These are phyloP conservation scores for Coelinius sp. DNA, from an alignment of 2,888 invertebrate species.

Conservation along the genomic window DNA sequence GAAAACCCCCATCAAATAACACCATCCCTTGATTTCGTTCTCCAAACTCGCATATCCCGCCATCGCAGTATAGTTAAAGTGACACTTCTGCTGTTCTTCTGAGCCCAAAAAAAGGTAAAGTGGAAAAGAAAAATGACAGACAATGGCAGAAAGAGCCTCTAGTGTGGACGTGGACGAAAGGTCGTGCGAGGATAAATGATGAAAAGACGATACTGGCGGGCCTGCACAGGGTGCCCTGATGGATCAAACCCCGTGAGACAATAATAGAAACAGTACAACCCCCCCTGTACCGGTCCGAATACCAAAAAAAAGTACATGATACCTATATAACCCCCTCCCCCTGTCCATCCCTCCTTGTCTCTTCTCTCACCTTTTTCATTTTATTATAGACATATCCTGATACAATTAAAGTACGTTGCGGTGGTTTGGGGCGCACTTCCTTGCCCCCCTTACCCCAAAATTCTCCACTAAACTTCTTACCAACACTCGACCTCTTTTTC, in stretches of 20 bases:
- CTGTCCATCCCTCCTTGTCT: too few relatives aligned
- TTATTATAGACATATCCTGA: constrained; percentile 46
- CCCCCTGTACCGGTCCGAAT: constrained; percentile 58
- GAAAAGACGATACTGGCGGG: constrained; percentile 39
- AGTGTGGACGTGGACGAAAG: constrained; percentile 16
- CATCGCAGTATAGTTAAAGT: not conserved
- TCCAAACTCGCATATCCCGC: not conserved
- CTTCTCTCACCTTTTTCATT: constrained; percentile 29
- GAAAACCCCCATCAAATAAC: not conserved
- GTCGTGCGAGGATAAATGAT: constrained; percentile 38
- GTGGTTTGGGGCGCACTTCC: constrained; percentile 50
- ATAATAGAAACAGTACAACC: constrained; percentile 68
- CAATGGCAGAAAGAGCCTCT: not conserved
- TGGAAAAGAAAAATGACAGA: constrained; percentile 10
- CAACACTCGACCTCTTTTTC: constrained; percentile 39
- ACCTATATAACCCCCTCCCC: constrained; percentile 47
- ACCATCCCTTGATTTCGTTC: too few relatives aligned
- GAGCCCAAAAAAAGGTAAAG: constrained; percentile 7
- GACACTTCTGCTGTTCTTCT: not conserved
- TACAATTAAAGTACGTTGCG: constrained; percentile 70
- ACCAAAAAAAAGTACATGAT: constrained; percentile 59
- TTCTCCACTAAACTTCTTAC: constrained; percentile 26
- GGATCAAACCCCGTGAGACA: constrained; percentile 63
- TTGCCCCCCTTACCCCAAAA: constrained; percentile 39
- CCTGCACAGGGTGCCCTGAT: constrained; percentile 34